phyloP scores from a whole-genome alignment of 2,113 vertebrate species.

The Odontesthes bonariensis region DNA sequence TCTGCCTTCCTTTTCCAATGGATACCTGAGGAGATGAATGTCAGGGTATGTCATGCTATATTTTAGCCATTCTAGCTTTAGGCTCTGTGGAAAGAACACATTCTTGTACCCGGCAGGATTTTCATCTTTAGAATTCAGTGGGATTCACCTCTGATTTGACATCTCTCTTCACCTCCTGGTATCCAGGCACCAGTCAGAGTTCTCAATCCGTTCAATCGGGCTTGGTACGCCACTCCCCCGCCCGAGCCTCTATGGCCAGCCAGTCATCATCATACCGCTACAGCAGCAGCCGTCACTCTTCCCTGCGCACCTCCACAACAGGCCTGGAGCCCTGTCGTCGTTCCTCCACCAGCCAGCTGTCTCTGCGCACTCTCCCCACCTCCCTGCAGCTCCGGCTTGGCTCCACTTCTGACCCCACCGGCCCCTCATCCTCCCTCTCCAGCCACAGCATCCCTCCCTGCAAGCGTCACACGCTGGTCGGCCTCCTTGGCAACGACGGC shows the following conservation, averaged over 20 bases:
- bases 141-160: background rate
- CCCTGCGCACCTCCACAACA: conserved; percentile 91
- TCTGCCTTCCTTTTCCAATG: too few species aligned
- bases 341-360: conserved; percentile 97
- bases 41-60: too few species aligned
- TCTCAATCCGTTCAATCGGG: conserved; percentile 94
- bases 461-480: conserved; percentile 94
- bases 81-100: too few species aligned
- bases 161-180: background rate
- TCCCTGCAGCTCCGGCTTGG: conserved; percentile 96
- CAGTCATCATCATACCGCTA: conserved; percentile 97
- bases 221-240: conserved; percentile 94
- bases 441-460: conserved; percentile 98
- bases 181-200: conserved; percentile 94
- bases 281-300: conserved; percentile 95
- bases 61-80: too few species aligned
- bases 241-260: conserved; percentile 94
- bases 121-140: too few species aligned
- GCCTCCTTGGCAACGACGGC: conserved; percentile 92
- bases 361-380: conserved; percentile 92
- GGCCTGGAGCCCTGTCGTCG: conserved; percentile 96
- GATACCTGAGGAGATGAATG: too few species aligned
- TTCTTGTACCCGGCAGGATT: background rate
- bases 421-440: conserved; percentile 93
- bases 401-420: conserved; percentile 86